phyloP scores from a whole-genome alignment of 2,113 vertebrate genomes.

The Piprites chloris region DNA sequence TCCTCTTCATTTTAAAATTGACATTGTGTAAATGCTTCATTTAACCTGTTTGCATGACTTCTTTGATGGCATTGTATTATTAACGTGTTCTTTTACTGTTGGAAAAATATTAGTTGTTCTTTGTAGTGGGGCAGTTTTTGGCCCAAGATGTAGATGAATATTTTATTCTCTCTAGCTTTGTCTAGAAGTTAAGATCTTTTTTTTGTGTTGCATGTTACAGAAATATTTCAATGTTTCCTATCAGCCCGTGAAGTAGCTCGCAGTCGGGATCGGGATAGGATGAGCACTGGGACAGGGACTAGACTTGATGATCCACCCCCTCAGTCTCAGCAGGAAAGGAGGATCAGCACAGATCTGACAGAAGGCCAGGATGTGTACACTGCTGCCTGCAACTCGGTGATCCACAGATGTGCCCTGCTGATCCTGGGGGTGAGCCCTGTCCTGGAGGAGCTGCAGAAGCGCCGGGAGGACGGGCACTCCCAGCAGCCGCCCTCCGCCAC shows the following conservation, averaged over 20 bases:
- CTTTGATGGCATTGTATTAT: neutral
- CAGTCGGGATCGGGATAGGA: constrained; percentile 88
- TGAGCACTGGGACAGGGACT: constrained; percentile 76
- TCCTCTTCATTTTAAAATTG: neutral
- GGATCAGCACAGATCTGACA: constrained; percentile 82
- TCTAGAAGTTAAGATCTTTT: constrained; percentile 75
- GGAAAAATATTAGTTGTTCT: neutral
- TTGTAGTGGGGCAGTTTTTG: neutral
- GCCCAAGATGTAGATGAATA: constrained; percentile 24
- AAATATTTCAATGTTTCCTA: constrained; percentile 99
- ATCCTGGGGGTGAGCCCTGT: constrained; percentile 91
- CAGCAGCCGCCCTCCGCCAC: constrained; percentile 66
- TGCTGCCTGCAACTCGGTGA: constrained; percentile 93
- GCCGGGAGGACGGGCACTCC: constrained; percentile 81
- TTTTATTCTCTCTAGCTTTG: constrained; percentile 48
- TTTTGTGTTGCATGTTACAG: constrained; percentile 85
- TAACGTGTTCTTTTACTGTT: neutral
- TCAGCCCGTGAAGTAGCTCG: constrained; percentile 95
- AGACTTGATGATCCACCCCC: constrained; percentile 80
- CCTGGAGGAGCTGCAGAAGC: constrained; percentile 80
- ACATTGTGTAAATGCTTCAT: neutral
- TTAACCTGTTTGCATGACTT: neutral
- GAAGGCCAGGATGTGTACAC: constrained; percentile 96
- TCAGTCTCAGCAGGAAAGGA: constrained; percentile 82
- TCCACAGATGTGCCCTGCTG: constrained; percentile 93